These are phyloP conservation scores for Gymnosoma rotundatum DNA, from an alignment of 2,888 invertebrate genomes.

Conservation along the genomic window DNA sequence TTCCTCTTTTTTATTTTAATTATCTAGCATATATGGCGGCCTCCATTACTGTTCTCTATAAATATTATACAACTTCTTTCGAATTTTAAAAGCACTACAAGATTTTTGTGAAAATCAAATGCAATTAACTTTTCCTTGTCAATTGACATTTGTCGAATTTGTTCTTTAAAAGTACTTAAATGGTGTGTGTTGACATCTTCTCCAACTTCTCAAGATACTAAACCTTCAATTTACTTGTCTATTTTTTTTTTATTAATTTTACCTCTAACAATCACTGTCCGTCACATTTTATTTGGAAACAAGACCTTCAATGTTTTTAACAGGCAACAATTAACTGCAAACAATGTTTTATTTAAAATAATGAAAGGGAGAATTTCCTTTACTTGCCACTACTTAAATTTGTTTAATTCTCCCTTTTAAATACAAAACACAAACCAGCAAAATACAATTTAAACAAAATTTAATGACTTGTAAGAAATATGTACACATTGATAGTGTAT, in stretches of 20 bases:
- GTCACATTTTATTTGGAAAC: slow-evolving; percentile 23
- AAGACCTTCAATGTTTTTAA: slow-evolving; percentile 55
- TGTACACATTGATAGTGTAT: slow-evolving; percentile 3
- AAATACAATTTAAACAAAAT: slow-evolving; percentile 62
- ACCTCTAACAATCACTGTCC: slow-evolving; percentile 39
- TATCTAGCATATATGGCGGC: no score
- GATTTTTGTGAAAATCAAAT: no score
- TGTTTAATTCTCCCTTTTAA: slow-evolving; percentile 45
- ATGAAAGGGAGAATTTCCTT: slow-evolving; percentile 41
- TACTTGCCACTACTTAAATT: slow-evolving; percentile 36
- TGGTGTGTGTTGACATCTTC: no score
- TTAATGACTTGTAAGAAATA: slow-evolving; percentile 56
- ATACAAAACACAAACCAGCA: slow-evolving; percentile 47
- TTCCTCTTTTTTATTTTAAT: no score
- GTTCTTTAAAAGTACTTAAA: no score
- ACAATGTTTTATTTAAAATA: slow-evolving; percentile 51
- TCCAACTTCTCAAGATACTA: background rate
- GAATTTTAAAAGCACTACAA: no score
- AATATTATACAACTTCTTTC: no score
- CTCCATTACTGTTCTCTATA: no score
- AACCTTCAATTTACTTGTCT: background rate
- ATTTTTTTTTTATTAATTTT: background rate
- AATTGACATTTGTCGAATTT: no score
- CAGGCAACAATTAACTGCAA: slow-evolving; percentile 65
- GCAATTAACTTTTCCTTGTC: no score